Evolutionary conservation across 2,888 invertebrate species (phyloP), one percentile per base, ranked within the genome.

Genomic region (Troides helena): DNA sequence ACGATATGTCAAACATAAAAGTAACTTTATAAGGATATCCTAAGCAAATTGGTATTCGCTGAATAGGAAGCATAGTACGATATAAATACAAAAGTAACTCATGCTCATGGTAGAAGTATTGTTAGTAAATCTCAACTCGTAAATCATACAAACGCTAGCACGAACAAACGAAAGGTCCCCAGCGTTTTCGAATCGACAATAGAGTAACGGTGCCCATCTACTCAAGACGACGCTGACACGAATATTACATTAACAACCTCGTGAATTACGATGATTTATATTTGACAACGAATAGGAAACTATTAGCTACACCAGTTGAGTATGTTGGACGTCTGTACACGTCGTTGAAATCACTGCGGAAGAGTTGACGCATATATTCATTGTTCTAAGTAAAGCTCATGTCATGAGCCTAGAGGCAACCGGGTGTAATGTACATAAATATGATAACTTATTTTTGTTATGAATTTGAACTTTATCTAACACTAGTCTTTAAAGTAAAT

Each of bases 161-260:
- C 81, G 80, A 84, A 87, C 88, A 89, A 90, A 90, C 89, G 87
- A 89, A 87, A 88, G 89, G 85, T 80, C 79, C 72, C 46, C 46
- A 46, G 81, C 80, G 81, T 83, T 85, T 86, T 89, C 84, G 85
- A 88, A 89, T 88, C 87, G 86, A 90, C 92, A 91, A 92, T 90
- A 82, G 88, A 78, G 80, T 92, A 92, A 90, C 92, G 89, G 92
- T 87, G 74, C 68, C 66, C n/a, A 64, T 67, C 65, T 74, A 84
- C 83, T 83, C 82, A 79, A 85, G 86, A 80, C 85, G 83, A 86
- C 87, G 88, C 84, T 88, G 90, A 90, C 91, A 90, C 90, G 89
- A 91, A 89, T 90, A 88, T 89, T 86, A 88, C 90, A 90, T 90
- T 91, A 91, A 89, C 88, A 83, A 87, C 87, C 89, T 90, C 90